Evolutionary conservation across 2,888 invertebrate genomes (phyloP).

Genomic region (Dorcus hopei): DNA sequence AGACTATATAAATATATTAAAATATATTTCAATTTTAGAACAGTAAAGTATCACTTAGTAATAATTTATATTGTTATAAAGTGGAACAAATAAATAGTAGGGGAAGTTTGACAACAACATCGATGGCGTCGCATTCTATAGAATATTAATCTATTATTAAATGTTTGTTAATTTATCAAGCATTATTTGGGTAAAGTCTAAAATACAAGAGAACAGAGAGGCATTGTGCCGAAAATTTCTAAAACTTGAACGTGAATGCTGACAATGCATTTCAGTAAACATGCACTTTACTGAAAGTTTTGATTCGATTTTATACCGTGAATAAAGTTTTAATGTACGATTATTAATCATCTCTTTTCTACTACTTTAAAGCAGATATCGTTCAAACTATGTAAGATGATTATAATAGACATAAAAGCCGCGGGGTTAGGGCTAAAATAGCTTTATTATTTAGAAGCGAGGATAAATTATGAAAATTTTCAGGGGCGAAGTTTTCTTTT

Average conservation of each 20-base stretch:
- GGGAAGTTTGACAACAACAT: too few species aligned
- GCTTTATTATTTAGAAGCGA: neutral
- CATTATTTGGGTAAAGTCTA: conserved; percentile 12
- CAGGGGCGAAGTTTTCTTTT: too few species aligned
- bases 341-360: conserved; percentile 23
- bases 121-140: neutral
- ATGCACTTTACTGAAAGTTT: conserved; percentile 24
- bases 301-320: conserved; percentile 24
- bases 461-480: neutral
- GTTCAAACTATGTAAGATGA: conserved; percentile 11
- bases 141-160: conserved; percentile 9
- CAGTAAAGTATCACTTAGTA: too few species aligned
- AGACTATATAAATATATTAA: too few species aligned
- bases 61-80: too few species aligned
- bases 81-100: too few species aligned
- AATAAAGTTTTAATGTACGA: conserved; percentile 24
- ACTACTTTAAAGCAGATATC: conserved; percentile 18
- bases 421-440: neutral
- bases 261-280: conserved; percentile 23
- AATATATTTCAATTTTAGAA: too few species aligned
- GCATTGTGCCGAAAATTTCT: conserved; percentile 21
- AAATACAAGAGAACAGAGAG: conserved; percentile 16
- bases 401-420: conserved; percentile 10
- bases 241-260: conserved; percentile 20
- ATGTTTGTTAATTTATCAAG: conserved; percentile 17